Percentiles rank a stretch among this genome's conserved stretches.
Evolutionary conservation across 2,797 vertebrate genomes (phyloP).

Genomic region (Lophotriccus pileatus): DNA sequence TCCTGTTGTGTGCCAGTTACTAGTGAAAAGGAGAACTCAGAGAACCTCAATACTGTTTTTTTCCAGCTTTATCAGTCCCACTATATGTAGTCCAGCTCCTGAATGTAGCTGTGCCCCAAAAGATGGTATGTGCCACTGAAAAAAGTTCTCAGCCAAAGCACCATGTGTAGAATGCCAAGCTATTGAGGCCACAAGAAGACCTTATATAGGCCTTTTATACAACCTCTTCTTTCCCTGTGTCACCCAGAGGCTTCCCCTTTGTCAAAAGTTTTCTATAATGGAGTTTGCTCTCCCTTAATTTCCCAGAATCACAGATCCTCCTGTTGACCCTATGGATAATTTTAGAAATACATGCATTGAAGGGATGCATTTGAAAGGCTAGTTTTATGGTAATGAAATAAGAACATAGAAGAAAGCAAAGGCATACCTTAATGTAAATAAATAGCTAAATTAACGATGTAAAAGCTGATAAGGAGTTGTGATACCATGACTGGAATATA

Average conservation of each 20-base stretch:
- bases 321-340: neutral
- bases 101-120: neutral
- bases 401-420: neutral
- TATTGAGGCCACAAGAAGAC: neutral
- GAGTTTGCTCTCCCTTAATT: neutral
- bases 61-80: neutral
- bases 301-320: neutral
- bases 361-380: neutral
- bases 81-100: neutral
- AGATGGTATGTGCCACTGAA: neutral
- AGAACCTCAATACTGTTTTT: neutral
- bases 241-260: neutral
- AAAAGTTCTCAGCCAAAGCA: neutral
- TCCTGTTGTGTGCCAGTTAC: neutral
- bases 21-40: neutral
- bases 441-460: neutral
- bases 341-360: neutral
- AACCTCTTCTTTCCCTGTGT: neutral
- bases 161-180: neutral
- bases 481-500: neutral
- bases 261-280: neutral
- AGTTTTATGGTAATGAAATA: neutral
- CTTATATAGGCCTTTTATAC: neutral
- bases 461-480: neutral
- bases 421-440: neutral